Conservation (phyloP, 2,888 invertebrate genomes). For the Deilephila elpenor region DNA sequence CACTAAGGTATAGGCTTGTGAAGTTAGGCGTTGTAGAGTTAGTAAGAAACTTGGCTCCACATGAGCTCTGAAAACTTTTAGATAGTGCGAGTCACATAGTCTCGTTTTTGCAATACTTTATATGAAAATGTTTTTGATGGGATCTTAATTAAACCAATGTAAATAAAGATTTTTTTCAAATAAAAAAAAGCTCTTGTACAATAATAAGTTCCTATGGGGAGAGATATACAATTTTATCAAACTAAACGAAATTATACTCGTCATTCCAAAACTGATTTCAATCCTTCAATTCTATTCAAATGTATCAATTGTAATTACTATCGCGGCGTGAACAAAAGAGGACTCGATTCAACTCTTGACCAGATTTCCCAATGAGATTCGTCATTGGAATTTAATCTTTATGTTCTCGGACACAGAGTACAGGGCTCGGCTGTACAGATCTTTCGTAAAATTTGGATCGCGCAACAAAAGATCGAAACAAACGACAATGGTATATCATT, state of each 20-base stretch:
- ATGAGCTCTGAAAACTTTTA: too few species aligned
- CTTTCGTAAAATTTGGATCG: neutral
- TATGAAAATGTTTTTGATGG: too few species aligned
- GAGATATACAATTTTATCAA: conserved; percentile 31
- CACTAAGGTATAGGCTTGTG: too few species aligned
- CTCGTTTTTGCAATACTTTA: too few species aligned
- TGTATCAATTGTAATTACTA: conserved; percentile 54
- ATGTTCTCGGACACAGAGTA: neutral
- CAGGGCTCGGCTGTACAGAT: neutral
- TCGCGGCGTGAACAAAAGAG: conserved; percentile 56
- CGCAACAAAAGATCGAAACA: conserved; percentile 45
- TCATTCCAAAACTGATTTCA: conserved; percentile 44
- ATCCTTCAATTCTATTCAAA: conserved; percentile 50
- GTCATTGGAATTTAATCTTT: neutral
- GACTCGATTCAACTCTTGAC: conserved; percentile 15
- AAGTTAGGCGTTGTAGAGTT: too few species aligned
- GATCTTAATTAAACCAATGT: neutral
- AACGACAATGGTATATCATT: conserved; percentile 51
- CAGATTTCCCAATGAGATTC: neutral
- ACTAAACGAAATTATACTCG: conserved; percentile 45
- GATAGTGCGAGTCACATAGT: too few species aligned
- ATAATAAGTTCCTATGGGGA: neutral
- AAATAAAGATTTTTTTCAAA: neutral
- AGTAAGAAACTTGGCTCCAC: too few species aligned
- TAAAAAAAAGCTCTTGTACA: neutral